phyloP scores from a whole-genome alignment of 53 echinoderm and acorn worm species.

The Crossaster papposus region DNA sequence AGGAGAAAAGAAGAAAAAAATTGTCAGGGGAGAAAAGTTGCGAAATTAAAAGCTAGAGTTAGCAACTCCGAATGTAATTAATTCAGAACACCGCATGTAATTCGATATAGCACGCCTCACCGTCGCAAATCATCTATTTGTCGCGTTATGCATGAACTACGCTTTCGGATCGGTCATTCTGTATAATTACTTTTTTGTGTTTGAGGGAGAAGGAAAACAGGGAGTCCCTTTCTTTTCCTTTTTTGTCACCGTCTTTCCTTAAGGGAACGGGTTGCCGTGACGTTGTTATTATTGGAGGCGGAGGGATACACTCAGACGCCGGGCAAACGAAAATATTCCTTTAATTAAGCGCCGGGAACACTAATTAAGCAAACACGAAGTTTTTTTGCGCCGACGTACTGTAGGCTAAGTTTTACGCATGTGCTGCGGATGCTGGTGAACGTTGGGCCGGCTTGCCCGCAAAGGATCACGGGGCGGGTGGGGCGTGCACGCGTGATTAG shows the following conservation, averaged over 20 bases:
- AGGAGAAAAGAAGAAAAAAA: neutral
- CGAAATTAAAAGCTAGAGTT: slow-evolving; percentile 17
- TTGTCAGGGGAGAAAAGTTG: slow-evolving; percentile 12
- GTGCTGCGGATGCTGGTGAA: neutral
- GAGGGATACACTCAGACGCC: slow-evolving; percentile 10
- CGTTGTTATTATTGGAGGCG: slow-evolving; percentile 44
- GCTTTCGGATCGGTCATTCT: neutral
- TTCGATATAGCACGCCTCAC: slow-evolving; percentile 18
- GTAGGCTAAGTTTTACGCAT: too few species aligned
- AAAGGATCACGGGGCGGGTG: slow-evolving; percentile 15
- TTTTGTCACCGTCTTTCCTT: neutral
- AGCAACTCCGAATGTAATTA: slow-evolving; percentile 23
- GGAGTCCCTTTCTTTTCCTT: neutral
- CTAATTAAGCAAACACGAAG: slow-evolving; percentile 51
- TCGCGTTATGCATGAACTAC: slow-evolving; percentile 27
- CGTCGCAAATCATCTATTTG: slow-evolving; percentile 27
- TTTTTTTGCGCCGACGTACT: slow-evolving; percentile 31
- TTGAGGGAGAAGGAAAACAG: neutral
- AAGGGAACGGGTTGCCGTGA: slow-evolving; percentile 50
- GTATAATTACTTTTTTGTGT: slow-evolving; percentile 4
- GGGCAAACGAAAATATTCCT: neutral
- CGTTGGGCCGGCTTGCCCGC: neutral
- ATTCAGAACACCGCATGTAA: slow-evolving; percentile 50
- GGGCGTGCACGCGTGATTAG: slow-evolving; percentile 15
- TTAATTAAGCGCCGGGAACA: slow-evolving; percentile 50